Percentiles rank a stretch among this genome's conserved stretches.
phyloP scores from a whole-genome alignment of 2,888 invertebrate species.

The Andrena camellia region DNA sequence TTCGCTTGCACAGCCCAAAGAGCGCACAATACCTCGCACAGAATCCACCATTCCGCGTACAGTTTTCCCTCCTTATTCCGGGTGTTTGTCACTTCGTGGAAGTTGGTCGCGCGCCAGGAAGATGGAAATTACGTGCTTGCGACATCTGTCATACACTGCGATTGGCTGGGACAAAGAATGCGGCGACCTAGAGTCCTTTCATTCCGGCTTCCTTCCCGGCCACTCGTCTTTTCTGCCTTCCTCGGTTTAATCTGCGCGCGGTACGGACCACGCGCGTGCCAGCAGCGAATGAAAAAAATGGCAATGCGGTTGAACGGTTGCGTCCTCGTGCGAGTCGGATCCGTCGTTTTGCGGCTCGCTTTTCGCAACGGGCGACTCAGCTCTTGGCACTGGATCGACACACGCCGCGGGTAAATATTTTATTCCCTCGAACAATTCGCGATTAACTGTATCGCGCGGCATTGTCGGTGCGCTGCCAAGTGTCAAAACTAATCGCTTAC shows the following conservation, averaged over 20 bases:
- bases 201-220: slow-evolving; percentile 34
- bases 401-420: slow-evolving; percentile 50
- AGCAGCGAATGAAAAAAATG: slow-evolving; percentile 31
- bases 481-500: slow-evolving; percentile 14
- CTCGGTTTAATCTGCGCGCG: slow-evolving; percentile 50
- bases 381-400: slow-evolving; percentile 53
- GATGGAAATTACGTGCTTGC: slow-evolving; percentile 66
- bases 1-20: background rate
- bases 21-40: background rate
- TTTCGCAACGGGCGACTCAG: slow-evolving; percentile 11
- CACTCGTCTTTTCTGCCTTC: slow-evolving; percentile 16
- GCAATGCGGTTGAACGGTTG: slow-evolving; percentile 37
- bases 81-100: slow-evolving; percentile 44
- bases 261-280: slow-evolving; percentile 30
- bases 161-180: slow-evolving; percentile 62
- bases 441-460: slow-evolving; percentile 54
- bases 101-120: slow-evolving; percentile 56
- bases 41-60: background rate
- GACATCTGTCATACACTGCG: slow-evolving; percentile 64
- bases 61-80: slow-evolving; percentile 15
- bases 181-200: slow-evolving; percentile 57
- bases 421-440: slow-evolving; percentile 47
- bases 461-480: slow-evolving; percentile 50
- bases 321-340: slow-evolving; percentile 25
- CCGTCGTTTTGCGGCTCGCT: slow-evolving; percentile 30